phyloP scores from a whole-genome alignment of 1,140 invertebrate genomes.

The Bactericera cockerelli region DNA sequence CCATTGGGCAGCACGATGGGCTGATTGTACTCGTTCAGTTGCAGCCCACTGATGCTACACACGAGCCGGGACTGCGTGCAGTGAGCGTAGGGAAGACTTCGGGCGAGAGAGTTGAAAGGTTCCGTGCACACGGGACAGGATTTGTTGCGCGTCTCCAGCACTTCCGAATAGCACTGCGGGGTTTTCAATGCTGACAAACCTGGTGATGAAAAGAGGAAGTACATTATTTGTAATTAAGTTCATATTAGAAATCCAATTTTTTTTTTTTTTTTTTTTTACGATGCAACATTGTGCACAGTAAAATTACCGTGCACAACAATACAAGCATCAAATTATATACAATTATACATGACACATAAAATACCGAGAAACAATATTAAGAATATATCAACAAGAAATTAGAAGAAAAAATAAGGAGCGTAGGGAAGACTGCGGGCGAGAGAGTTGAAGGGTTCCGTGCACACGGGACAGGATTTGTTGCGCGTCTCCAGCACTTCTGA shows the following conservation, averaged over 20 bases:
- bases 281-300: no score
- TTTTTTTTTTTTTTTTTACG: no score
- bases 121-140: conserved; percentile 88
- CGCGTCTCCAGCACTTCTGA: conserved; percentile 38
- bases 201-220: neutral
- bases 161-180: conserved; percentile 58
- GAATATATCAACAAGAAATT: neutral
- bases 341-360: neutral
- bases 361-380: neutral
- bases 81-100: conserved; percentile 81
- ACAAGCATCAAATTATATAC: neutral
- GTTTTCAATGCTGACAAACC: conserved; percentile 87
- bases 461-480: conserved; percentile 87
- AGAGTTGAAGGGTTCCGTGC: conserved; percentile 70
- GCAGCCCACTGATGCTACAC: conserved; percentile 75
- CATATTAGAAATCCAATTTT: no score
- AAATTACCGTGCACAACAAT: no score
- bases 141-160: conserved; percentile 47
- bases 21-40: conserved; percentile 94
- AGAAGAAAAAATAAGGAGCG: conserved; percentile 37
- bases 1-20: conserved; percentile 98
- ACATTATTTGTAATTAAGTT: neutral
- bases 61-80: conserved; percentile 89
- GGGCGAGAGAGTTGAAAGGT: conserved; percentile 73
- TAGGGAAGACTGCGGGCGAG: conserved; percentile 77